Base-by-base conservation (phyloP, 1,140 invertebrate genomes). In the Homarus americanus region DNA sequence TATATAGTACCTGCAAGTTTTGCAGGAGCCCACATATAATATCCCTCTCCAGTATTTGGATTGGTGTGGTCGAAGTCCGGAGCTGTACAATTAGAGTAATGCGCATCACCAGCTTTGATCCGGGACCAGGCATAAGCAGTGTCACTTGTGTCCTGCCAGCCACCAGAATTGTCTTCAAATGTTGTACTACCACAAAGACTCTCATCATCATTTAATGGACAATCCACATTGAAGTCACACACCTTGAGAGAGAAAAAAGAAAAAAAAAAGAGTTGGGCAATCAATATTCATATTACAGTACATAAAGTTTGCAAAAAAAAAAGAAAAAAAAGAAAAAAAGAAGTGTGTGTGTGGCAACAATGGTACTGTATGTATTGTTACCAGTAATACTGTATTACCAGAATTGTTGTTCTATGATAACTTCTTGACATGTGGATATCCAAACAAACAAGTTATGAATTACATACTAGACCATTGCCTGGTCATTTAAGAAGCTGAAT, bases 161-260 rank as follows among this genome's bases (percentile, higher is more conserved):
- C 87, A 9, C 78, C 85, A 9, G 36, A 10, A 53, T 78, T 75
- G 7, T 36, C 44, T 38, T 80, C 88, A n/a, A 92, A 88, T 73
- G 41, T 34, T 28, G 86, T 85, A 32, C 73, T 79, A 3, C 91
- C 91, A 53, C 91, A 92, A 2, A 63, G 40, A 4, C 32, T 36
- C 63, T 92, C 91, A 63, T 92, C 91, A 9, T 92, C 75, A 12
- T 82, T 82, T 9, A 69, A 9, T 15, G 34, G 38, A 41, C 91
- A 92, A 80, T 89, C 87, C 38, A 32, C 15, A 17, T 69, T 84
- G 44, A 92, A 92, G 75, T 92, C 91, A 87, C 91, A 92, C 34
- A 92, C 91, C 91, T 92, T 36, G 15, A 49, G 44, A 58, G 53
- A 15, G 53, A 4, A 58, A 20, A 20, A 24, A 58, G 53, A 24